Percentiles rank a stretch among this genome's conserved stretches.
These are phyloP conservation scores for Pampusana beccarii DNA, from an alignment of 2,113 vertebrate genomes.

Conservation along the genomic window DNA sequence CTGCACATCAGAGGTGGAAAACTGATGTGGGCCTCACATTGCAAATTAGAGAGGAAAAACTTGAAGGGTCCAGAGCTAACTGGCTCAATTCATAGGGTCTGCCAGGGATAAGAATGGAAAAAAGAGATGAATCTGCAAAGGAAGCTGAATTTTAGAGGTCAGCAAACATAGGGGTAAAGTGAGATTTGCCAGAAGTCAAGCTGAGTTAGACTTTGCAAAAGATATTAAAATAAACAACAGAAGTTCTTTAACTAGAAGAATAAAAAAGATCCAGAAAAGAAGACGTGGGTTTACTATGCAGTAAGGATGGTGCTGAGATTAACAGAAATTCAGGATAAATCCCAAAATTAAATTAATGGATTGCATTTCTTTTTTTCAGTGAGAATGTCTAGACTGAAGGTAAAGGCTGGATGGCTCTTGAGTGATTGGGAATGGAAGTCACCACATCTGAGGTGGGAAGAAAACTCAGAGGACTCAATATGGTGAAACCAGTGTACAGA, in stretches of 20 bases:
- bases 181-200: conserved; percentile 64
- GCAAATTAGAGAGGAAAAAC: not conserved
- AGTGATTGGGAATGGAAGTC: not conserved
- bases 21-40: not conserved
- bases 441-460: not conserved
- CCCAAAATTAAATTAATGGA: not conserved
- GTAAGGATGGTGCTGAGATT: not conserved
- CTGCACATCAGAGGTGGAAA: not conserved
- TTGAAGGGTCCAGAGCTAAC: not conserved
- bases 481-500: not conserved
- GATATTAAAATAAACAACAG: conserved; percentile 69
- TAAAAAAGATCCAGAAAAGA: conserved; percentile 1
- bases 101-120: conserved; percentile 11
- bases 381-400: not conserved
- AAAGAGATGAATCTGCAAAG: conserved; percentile 56
- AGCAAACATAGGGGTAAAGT: conserved; percentile 30
- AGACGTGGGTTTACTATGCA: not conserved
- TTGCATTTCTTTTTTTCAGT: not conserved
- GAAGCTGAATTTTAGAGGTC: conserved; percentile 62
- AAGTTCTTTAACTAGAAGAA: conserved; percentile 42
- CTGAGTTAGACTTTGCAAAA: conserved; percentile 64
- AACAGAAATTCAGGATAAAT: not conserved
- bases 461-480: not conserved
- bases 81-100: not conserved
- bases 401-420: not conserved